These are phyloP conservation scores for Troides oblongomaculatus DNA, from an alignment of 2,888 invertebrate species.

Conservation along the genomic window DNA sequence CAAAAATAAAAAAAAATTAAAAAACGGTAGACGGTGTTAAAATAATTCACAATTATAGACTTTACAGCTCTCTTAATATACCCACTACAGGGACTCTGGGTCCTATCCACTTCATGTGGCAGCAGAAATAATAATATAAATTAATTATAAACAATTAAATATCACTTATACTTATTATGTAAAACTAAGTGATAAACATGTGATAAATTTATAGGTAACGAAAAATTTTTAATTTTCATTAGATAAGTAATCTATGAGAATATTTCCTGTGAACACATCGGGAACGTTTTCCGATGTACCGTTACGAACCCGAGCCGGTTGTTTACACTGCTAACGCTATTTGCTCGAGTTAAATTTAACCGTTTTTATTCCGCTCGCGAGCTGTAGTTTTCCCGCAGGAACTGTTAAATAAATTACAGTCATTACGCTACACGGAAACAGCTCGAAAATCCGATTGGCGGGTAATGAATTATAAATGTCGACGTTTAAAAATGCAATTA, in stretches of 20 bases:
- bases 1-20: too few relatives aligned
- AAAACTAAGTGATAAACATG: too few relatives aligned
- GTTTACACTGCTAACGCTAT: constrained; percentile 14
- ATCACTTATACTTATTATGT: too few relatives aligned
- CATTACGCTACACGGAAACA: constrained; percentile 27
- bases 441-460: constrained; percentile 27
- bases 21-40: too few relatives aligned
- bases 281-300: neutral
- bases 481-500: constrained; percentile 26
- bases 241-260: neutral
- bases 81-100: too few relatives aligned
- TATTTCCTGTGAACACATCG: neutral
- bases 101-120: too few relatives aligned
- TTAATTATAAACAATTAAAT: too few relatives aligned
- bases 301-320: neutral
- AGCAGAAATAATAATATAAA: too few relatives aligned
- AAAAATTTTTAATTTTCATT: neutral
- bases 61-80: too few relatives aligned
- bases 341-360: constrained; percentile 20
- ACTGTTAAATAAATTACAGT: constrained; percentile 29
- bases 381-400: constrained; percentile 23
- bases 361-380: constrained; percentile 22
- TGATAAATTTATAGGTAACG: too few relatives aligned
- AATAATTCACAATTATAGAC: too few relatives aligned
- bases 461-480: constrained; percentile 26